Evolutionary conservation across 2,888 invertebrate species (phyloP), one percentile per base, ranked within the genome.

Genomic region (Euclidia mi): DNA sequence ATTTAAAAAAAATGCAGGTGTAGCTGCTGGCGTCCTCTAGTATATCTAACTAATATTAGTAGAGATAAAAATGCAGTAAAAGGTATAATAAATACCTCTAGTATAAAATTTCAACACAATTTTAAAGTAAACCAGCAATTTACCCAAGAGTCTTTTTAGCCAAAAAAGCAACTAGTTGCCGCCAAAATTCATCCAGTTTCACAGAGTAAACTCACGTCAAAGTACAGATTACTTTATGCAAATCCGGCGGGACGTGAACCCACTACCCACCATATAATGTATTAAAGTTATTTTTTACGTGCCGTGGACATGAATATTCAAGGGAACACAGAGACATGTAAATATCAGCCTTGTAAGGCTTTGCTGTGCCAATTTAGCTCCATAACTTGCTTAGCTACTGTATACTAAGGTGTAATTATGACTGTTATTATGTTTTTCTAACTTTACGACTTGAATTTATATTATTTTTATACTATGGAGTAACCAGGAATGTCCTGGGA

Each of bases 221-320:
- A 51, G 15, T 20, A 31, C n/a, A 44, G 48, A 43, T 44, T 43
- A 55, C 25, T 31, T 38, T 32, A 48, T 48, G 38, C 25, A 55
- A 25, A 43, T 43, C 14, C 10, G 4, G 14, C 20, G n/a, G 48
- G 3, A 17, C 15, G 37, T 11, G 14, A 14, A 14, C 15, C 41
- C 11, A 56, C 34, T 40, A 14, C 15, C 41, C 11, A 56, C 34
- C 43, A 45, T 47, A 42, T 56, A 41, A 50, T 50, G 47, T 53
- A 28, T 59, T 41, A 49, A 55, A 64, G 42, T 63, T 41, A 50
- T 61, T 62, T 65, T 67, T 67, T 60, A 41, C 47, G n/a, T 2
- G 14, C 14, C 52, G 53, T 17, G 50, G 15, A 10, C 31, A 74
- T 73, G 68, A 73, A 73, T 73, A 73, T 73, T 68, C 60, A 74